Base-by-base conservation (phyloP, 2,113 vertebrate species). In the Myodes glareolus region DNA sequence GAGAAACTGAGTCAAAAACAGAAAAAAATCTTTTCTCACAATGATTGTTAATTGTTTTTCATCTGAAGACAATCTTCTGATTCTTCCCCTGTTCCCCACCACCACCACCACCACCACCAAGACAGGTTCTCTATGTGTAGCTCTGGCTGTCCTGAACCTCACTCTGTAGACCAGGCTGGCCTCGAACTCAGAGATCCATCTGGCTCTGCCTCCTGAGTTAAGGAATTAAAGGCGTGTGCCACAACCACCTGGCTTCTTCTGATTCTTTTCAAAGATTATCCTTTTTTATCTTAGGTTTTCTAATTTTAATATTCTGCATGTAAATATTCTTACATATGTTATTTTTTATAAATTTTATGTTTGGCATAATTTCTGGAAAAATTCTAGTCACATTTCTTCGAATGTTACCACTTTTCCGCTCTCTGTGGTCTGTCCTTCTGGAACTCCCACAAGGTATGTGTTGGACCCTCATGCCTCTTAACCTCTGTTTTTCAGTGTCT, bases 211-310 rank as follows among this genome's bases (percentile, higher is more conserved):
- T 73, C 70, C 19, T 1, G 7, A 73, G 8, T 10, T 19, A 19
- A 21, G 70, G 70, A 4, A 39, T 39, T 39, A 73, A 39, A 39
- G 70, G 17, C 14, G 19, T n/a, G 29, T 33, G 47, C 47, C 17
- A 52, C 77, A 17, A 55, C 77, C 21, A 36, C 78, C 78, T 10
- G 91, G 29, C 76, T 50, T 91, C 58, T 33, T 89, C 12, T 86
- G 88, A 39, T 72, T 73, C 27, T 92, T 92, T 94, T 88, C 77
- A 73, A 94, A 75, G 17, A 55, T 58, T 82, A 58, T 55, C 78
- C 47, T 93, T 92, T 95, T 42, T 94, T 91, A 89, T 93, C 27
- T 93, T 88, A 95, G 27, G 13, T 88, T 42, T 67, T 81, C 29
- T 84, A 77, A 21, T 92, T 93, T 89, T 47, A 81, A 52, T 96